Evolutionary conservation across 2,888 invertebrate genomes (phyloP), one percentile per base, ranked within the genome.

Genomic region (Pollenia amentaria): DNA sequence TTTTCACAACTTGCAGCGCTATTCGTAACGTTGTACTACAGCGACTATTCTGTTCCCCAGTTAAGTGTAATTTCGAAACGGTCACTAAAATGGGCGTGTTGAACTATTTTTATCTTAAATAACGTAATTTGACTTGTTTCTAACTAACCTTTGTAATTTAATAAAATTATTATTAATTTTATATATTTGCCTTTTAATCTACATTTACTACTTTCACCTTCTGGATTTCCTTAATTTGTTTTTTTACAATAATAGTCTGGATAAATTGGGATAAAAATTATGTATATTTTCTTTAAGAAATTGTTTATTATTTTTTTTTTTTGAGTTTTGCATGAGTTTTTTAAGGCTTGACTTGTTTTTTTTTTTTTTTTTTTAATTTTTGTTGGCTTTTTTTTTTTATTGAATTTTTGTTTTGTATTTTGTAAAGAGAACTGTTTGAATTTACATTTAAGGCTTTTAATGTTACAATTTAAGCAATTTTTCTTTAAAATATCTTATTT

Each of bases 401-500:
- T 48, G 9, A 3, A 18, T 72, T 40, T 40, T 46, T 46, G 57
- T 12, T 57, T 55, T 65, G 44, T 55, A 48, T 69, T 3, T n/a
- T 73, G 11, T 48, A 64, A 70, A 77, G 18, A 69, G 62, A 80
- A 75, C 51, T 57, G 57, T 70, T 81, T 80, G 69, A 72, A 65
- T 77, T 69, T 38, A 72, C 51, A 76, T 77, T 81, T 81, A 81
- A 85, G 80, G 80, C 81, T 51, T 81, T 75, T 57, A 14, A 21
- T 70, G 53, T 18, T 44, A 55, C 29, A 29, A 29, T 38, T 55
- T 29, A 29, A 29, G 29, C 29, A 29, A 29, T 4, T 29, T 29
- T 29, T 29, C 29, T 29, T 29, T 29, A 29, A 29, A 29, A 29
- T 29, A 29, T 29, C 0, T 29, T 29, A 29, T 6, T 6, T 29